phyloP scores from a whole-genome alignment of 2,113 vertebrate species.

The Oenanthe melanoleuca region DNA sequence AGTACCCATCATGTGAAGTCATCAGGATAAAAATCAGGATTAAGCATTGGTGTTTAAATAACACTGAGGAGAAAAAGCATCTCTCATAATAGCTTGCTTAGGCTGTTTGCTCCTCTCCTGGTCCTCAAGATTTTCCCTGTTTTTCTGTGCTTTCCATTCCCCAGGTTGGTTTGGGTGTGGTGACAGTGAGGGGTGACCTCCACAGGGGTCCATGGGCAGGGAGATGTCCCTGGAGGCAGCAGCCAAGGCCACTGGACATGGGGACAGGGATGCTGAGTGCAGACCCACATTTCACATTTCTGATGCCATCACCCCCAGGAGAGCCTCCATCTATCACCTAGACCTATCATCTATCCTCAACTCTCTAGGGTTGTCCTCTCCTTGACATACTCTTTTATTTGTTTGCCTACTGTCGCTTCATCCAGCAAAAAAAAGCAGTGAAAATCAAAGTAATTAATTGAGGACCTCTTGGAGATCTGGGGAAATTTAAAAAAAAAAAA shows the following conservation, averaged over 20 bases:
- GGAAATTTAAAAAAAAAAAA: too few species aligned
- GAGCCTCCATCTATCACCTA: neutral
- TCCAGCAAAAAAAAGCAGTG: neutral
- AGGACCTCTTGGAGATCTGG: neutral
- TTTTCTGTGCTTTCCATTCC: neutral
- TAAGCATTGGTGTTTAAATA: neutral
- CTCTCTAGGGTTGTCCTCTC: neutral
- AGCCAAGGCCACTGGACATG: fast-evolving
- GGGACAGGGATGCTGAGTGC: fast-evolving
- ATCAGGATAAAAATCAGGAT: neutral
- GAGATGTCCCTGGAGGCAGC: too few species aligned
- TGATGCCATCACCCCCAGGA: neutral
- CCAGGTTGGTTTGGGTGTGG: neutral
- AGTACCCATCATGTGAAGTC: fast-evolving
- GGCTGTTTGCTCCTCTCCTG: neutral
- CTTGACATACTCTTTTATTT: fast-evolving
- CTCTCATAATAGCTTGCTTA: fast-evolving
- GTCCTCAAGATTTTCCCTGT: neutral
- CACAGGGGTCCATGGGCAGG: fast-evolving
- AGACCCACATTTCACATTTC: neutral
- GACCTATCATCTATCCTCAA: neutral
- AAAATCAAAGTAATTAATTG: neutral
- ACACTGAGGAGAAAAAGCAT: neutral
- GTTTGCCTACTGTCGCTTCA: neutral
- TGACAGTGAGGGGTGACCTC: neutral